Conservation (phyloP, 2,113 vertebrate genomes). For the Pseudolaguvia tuberculata region DNA sequence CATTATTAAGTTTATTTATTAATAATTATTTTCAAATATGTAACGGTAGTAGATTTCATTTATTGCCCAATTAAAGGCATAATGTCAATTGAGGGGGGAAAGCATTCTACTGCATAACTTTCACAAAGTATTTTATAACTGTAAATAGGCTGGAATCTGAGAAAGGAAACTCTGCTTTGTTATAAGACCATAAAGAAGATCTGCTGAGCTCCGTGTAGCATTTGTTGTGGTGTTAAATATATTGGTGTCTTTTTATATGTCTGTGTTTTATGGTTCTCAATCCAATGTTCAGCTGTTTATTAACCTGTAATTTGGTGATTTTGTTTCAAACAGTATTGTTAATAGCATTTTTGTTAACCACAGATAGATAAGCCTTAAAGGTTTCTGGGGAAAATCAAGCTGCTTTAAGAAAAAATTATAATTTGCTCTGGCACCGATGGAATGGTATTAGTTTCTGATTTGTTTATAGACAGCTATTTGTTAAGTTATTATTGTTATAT, state of each 20-base stretch:
- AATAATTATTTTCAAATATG: constrained; percentile 14
- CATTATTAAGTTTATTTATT: background rate
- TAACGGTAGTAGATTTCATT: constrained; percentile 28
- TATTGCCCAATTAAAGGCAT: constrained; percentile 22
- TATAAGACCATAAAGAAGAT: constrained; percentile 5
- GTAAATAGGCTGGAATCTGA: constrained; percentile 6
- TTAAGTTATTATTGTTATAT: background rate
- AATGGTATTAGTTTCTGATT: background rate
- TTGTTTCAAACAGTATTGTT: background rate
- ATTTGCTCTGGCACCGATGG: background rate
- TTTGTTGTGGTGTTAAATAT: constrained; percentile 14
- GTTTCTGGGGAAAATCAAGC: too few species aligned
- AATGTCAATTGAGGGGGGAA: background rate
- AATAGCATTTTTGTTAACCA: too few species aligned
- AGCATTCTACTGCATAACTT: constrained; percentile 1
- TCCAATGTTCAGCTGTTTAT: constrained; percentile 22
- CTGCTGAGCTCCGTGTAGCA: background rate
- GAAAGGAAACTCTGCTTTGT: constrained; percentile 9
- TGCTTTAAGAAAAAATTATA: background rate
- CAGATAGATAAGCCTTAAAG: too few species aligned
- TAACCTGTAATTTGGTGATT: background rate
- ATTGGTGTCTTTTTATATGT: background rate
- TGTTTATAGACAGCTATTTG: background rate
- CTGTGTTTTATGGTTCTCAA: background rate
- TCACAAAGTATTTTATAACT: constrained; percentile 6